These are phyloP conservation scores for Bambusicola thoracicus DNA, from an alignment of 2,113 vertebrate genomes.

Conservation along the genomic window DNA sequence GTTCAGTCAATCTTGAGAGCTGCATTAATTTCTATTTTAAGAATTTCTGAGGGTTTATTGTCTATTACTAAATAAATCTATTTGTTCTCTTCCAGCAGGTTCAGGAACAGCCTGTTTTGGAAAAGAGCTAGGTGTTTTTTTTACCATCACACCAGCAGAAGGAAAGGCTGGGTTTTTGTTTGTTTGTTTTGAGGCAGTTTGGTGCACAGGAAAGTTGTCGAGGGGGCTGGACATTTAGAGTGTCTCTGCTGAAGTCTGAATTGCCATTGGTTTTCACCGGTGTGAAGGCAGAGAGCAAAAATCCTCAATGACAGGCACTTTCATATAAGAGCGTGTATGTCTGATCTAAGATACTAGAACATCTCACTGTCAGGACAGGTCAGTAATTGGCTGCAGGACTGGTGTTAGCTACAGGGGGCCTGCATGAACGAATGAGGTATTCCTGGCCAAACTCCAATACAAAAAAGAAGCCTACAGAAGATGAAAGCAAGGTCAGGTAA, in stretches of 20 bases:
- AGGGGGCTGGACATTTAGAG: background rate
- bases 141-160: background rate
- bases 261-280: background rate
- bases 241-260: fast-evolving
- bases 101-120: background rate
- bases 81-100: background rate
- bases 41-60: background rate
- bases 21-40: background rate
- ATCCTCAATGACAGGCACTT: background rate
- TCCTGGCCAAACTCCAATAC: background rate
- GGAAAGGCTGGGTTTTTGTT: background rate
- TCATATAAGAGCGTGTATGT: background rate
- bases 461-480: background rate
- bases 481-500: background rate
- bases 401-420: background rate
- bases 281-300: background rate
- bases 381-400: background rate
- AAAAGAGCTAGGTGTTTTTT: background rate
- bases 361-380: background rate
- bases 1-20: background rate
- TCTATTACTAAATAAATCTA: background rate
- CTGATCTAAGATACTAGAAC: background rate
- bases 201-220: background rate
- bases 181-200: background rate
- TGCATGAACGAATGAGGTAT: background rate